Percentiles rank a stretch among this genome's conserved stretches.
Conservation (phyloP, 1,140 invertebrate species). For the Calephelis virginiensis region DNA sequence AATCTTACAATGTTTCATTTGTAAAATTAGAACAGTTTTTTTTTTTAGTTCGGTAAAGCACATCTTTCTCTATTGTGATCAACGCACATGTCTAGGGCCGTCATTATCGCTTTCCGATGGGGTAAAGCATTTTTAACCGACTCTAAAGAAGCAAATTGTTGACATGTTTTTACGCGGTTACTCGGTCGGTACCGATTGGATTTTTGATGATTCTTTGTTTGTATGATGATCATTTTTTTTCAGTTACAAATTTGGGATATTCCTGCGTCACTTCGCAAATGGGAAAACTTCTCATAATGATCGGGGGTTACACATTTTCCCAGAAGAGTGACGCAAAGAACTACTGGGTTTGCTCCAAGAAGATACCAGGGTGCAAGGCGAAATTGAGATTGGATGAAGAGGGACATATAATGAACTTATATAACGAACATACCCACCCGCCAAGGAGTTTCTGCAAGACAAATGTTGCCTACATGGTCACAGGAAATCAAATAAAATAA, state of each 20-base stretch:
- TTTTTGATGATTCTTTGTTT: too few relatives aligned
- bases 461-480: conserved; percentile 24
- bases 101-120: too few relatives aligned
- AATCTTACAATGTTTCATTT: too few relatives aligned
- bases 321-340: conserved; percentile 33
- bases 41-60: too few relatives aligned
- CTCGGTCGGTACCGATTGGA: too few relatives aligned
- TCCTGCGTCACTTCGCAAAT: neutral
- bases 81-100: too few relatives aligned
- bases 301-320: conserved; percentile 41
- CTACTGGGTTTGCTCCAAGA: conserved; percentile 51
- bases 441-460: conserved; percentile 31
- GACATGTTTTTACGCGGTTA: too few relatives aligned
- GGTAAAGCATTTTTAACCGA: too few relatives aligned
- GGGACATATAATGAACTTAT: conserved; percentile 22
- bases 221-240: neutral
- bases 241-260: neutral
- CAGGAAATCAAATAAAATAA: neutral
- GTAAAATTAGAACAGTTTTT: too few relatives aligned
- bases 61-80: too few relatives aligned
- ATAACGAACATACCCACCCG: conserved; percentile 33
- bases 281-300: conserved; percentile 43
- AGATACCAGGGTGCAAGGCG: conserved; percentile 45
- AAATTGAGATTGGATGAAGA: conserved; percentile 37
- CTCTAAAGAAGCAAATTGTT: too few relatives aligned